phyloP scores from a whole-genome alignment of 2,797 vertebrate species.

The Calcarius lapponicus region DNA sequence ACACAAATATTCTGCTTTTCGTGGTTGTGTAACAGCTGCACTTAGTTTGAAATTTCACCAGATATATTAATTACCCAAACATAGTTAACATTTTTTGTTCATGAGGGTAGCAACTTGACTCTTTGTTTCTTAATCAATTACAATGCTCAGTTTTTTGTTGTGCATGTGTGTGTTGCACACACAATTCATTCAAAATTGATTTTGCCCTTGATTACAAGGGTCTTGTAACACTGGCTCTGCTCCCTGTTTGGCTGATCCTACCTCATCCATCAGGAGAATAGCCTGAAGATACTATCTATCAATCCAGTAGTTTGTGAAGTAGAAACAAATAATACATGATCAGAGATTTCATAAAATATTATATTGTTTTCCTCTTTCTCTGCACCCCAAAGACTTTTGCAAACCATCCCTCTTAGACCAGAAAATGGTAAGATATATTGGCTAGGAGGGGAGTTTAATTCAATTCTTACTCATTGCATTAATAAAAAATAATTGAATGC shows the following conservation, averaged over 20 bases:
- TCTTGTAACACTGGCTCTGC: neutral
- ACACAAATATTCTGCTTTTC: neutral
- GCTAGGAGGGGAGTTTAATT: neutral
- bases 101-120: neutral
- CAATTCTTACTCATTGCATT: neutral
- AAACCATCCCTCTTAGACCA: neutral
- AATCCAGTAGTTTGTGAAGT: neutral
- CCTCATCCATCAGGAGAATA: neutral
- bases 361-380: neutral
- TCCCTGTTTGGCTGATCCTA: neutral
- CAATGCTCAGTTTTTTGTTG: neutral
- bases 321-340: neutral
- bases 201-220: neutral
- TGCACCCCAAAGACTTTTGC: neutral
- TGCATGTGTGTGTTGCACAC: neutral
- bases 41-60: neutral
- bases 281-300: neutral
- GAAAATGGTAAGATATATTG: neutral
- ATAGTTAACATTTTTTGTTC: neutral
- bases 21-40: neutral
- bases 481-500: neutral
- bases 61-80: neutral
- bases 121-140: constrained; percentile 9
- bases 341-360: neutral
- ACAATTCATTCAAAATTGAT: neutral